phyloP scores from a whole-genome alignment of 2,888 invertebrate species.

The Neria commutata region DNA sequence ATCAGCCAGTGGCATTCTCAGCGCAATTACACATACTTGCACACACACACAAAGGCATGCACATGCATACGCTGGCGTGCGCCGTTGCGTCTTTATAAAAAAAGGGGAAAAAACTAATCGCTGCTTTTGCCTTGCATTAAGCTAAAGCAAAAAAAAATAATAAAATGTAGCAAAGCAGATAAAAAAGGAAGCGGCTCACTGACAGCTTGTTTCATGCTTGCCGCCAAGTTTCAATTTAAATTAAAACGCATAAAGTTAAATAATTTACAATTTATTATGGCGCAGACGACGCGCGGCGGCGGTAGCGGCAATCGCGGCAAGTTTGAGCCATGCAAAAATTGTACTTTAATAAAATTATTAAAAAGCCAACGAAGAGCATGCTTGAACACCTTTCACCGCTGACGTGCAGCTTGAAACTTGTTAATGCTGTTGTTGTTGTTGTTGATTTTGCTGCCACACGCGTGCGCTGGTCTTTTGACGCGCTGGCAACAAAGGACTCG shows the following conservation, averaged over 20 bases:
- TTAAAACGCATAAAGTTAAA: conserved; percentile 32
- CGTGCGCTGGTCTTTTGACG: not conserved
- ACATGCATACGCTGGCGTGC: no score
- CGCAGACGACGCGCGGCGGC: not conserved
- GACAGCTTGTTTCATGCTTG: conserved; percentile 22
- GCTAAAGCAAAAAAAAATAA: conserved; percentile 12
- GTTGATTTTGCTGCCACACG: not conserved
- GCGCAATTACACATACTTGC: no score
- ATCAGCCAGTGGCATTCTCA: not conserved
- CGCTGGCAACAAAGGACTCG: no score
- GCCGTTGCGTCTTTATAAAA: conserved; percentile 7
- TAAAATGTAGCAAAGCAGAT: no score
- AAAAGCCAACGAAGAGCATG: conserved; percentile 4
- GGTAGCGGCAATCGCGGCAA: no score
- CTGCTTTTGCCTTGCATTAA: conserved; percentile 24
- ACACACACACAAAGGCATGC: no score
- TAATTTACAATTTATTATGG: conserved; percentile 26
- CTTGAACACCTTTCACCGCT: conserved; percentile 15
- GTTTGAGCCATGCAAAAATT: not conserved
- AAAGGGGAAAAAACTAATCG: conserved; percentile 28
- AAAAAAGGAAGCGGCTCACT: not conserved
- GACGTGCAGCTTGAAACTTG: not conserved
- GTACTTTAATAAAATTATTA: conserved; percentile 6
- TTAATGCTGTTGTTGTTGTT: not conserved
- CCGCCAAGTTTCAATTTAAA: conserved; percentile 27